Conservation (phyloP, 2,113 vertebrate species). For the Ceyx margarethae region DNA sequence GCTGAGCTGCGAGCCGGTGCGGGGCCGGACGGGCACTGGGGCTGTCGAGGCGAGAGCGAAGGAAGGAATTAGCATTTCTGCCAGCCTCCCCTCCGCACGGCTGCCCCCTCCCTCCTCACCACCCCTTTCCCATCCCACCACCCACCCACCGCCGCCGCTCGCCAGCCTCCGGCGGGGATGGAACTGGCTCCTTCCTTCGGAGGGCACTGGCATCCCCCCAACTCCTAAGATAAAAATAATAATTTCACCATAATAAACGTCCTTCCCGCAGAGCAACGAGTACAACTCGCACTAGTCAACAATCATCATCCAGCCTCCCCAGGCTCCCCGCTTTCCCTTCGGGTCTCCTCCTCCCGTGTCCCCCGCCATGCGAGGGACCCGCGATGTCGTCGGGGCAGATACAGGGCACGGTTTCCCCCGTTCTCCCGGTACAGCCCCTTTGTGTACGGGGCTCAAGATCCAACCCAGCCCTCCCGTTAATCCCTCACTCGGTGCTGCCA, state of each 20-base stretch:
- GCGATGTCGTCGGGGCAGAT: not conserved
- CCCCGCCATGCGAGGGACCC: not conserved
- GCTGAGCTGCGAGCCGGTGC: conserved; percentile 11
- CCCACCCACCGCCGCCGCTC: not conserved
- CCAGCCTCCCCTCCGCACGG: conserved; percentile 8
- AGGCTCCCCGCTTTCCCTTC: not conserved
- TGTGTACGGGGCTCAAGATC: conserved; percentile 22
- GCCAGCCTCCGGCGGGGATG: not conserved
- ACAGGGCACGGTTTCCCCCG: not conserved
- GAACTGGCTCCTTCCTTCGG: not conserved
- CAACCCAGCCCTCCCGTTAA: conserved; percentile 54
- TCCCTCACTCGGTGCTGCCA: not conserved
- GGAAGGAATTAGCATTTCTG: conserved; percentile 47
- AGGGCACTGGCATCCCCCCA: not conserved
- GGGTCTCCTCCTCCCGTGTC: not conserved
- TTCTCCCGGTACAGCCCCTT: not conserved
- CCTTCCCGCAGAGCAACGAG: not conserved
- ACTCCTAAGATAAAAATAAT: not conserved
- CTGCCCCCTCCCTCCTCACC: conserved; percentile 11
- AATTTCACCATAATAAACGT: not conserved
- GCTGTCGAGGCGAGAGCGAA: not conserved
- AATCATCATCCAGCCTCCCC: not conserved
- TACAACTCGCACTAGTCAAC: not conserved
- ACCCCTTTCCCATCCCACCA: conserved; percentile 11
- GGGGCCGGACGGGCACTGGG: conserved; percentile 29